phyloP scores from a whole-genome alignment of 1,140 invertebrate genomes.

The Hermetia illucens region DNA sequence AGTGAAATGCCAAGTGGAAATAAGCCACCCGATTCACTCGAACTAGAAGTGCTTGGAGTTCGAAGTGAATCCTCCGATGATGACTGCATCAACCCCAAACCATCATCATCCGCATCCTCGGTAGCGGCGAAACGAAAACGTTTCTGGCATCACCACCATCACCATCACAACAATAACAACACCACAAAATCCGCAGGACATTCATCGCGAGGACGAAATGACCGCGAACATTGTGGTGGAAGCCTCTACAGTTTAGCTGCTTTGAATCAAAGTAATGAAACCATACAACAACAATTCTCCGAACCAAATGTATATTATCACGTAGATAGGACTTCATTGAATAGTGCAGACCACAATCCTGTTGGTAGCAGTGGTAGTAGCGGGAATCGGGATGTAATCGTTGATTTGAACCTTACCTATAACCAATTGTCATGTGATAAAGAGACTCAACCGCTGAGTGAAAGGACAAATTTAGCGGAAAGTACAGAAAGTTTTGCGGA shows the following conservation, averaged over 20 bases:
- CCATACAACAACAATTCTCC: background rate
- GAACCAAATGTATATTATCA: background rate
- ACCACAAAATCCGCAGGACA: no score
- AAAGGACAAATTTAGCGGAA: background rate
- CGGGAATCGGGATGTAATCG: no score
- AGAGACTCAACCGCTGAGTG: background rate
- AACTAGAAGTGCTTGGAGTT: background rate
- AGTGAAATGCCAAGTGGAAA: background rate
- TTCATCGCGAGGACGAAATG: no score
- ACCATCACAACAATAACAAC: background rate
- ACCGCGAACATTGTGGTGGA: no score
- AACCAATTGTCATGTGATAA: background rate
- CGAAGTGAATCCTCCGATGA: background rate
- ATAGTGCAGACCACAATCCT: no score
- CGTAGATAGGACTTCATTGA: background rate
- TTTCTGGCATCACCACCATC: background rate
- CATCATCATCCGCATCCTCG: no score
- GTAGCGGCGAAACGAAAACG: background rate
- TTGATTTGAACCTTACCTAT: background rate
- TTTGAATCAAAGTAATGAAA: background rate
- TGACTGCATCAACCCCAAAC: background rate
- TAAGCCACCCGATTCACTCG: background rate
- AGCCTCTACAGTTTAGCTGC: background rate
- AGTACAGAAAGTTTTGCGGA: background rate
- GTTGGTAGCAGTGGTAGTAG: background rate